Conservation (phyloP, 2,797 vertebrate genomes). For the Anisognathus igniventris region DNA sequence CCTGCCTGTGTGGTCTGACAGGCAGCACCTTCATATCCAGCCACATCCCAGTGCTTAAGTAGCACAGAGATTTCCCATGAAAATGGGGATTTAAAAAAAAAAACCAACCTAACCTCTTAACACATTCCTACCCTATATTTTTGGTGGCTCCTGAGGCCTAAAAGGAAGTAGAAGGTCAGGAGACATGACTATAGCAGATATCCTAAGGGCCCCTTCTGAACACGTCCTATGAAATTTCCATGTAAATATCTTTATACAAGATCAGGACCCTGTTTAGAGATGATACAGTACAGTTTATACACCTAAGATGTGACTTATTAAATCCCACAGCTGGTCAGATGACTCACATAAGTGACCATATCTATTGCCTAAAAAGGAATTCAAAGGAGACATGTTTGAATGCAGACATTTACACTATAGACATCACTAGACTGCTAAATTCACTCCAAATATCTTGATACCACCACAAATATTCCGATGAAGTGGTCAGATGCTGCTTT, state of each 20-base stretch:
- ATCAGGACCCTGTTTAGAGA: not conserved
- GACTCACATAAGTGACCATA: not conserved
- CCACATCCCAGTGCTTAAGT: not conserved
- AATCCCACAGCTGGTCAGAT: not conserved
- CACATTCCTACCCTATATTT: not conserved
- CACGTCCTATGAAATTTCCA: rapidly evolving
- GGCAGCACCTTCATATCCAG: not conserved
- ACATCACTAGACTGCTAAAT: not conserved
- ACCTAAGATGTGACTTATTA: not conserved
- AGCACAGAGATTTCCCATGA: not conserved
- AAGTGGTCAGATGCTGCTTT: not conserved
- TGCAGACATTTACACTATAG: not conserved
- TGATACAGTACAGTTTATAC: not conserved
- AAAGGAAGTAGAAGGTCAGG: not conserved
- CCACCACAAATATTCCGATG: not conserved
- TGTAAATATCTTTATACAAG: not conserved
- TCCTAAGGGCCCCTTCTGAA: not conserved
- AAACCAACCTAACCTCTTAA: not conserved
- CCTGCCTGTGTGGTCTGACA: not conserved
- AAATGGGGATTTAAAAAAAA: not conserved
- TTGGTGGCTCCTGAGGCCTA: not conserved
- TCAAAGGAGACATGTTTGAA: not conserved
- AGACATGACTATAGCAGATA: not conserved
- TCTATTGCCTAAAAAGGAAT: not conserved
- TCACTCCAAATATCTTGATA: not conserved